Conservation (phyloP, 2,113 vertebrate species). For the Heterotis niloticus region DNA sequence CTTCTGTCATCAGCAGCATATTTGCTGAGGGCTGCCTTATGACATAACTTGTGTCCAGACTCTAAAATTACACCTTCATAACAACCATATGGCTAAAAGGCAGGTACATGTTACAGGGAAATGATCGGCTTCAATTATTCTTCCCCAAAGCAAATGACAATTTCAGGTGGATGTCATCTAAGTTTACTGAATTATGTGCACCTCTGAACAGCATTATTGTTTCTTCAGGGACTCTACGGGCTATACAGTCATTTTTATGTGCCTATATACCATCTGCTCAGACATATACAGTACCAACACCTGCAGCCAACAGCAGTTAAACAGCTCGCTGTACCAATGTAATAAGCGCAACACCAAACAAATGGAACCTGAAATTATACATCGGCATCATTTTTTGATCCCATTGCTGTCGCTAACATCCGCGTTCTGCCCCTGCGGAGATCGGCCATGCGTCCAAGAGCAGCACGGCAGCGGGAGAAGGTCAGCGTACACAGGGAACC, state of each 20-base stretch:
- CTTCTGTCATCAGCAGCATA: too few species aligned
- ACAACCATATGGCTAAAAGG: too few species aligned
- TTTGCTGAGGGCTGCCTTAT: too few species aligned
- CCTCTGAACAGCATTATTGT: neutral
- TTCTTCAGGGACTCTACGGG: neutral
- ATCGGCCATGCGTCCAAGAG: neutral
- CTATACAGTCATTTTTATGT: neutral
- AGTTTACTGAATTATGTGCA: neutral
- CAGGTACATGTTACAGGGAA: too few species aligned
- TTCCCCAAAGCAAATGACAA: neutral
- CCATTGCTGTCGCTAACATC: neutral
- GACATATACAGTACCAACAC: slow-evolving; percentile 8
- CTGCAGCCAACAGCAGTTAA: neutral
- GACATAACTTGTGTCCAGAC: too few species aligned
- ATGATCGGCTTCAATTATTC: too few species aligned
- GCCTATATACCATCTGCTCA: slow-evolving; percentile 7
- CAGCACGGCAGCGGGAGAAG: neutral
- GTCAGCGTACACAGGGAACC: neutral
- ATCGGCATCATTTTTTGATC: neutral
- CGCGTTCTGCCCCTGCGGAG: neutral
- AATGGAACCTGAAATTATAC: neutral
- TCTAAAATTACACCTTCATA: too few species aligned
- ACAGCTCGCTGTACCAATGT: neutral
- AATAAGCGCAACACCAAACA: neutral
- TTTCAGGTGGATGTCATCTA: slow-evolving; percentile 8